Evolutionary conservation across 2,888 invertebrate genomes (phyloP).

Genomic region (Lucinisca nassula): DNA sequence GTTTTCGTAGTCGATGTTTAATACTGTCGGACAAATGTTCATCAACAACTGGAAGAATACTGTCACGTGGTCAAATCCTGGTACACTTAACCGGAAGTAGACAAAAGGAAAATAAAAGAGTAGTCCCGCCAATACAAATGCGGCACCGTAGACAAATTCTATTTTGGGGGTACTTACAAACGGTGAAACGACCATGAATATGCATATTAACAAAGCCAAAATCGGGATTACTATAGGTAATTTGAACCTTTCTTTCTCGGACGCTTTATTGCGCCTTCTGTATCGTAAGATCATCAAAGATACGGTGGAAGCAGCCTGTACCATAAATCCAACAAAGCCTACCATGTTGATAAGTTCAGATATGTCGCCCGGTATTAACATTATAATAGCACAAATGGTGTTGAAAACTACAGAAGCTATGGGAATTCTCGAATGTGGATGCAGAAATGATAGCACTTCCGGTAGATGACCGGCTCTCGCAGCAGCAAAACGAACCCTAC

Average conservation of each 20-base stretch:
- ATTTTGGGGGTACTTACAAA: slow-evolving; percentile 58
- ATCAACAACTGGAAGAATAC: slow-evolving; percentile 36
- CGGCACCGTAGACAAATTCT: slow-evolving; percentile 62
- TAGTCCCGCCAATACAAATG: slow-evolving; percentile 48
- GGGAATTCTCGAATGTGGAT: slow-evolving; percentile 57
- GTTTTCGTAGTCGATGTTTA: not conserved
- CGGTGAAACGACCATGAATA: slow-evolving; percentile 65
- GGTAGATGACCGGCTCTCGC: slow-evolving; percentile 66
- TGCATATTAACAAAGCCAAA: slow-evolving; percentile 40
- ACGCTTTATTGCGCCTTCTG: not conserved
- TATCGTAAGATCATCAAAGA: slow-evolving; percentile 42
- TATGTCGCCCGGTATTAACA: slow-evolving; percentile 60
- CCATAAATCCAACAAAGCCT: slow-evolving; percentile 46
- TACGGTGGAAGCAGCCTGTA: slow-evolving; percentile 13
- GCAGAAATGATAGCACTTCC: slow-evolving; percentile 63
- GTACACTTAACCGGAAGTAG: slow-evolving; percentile 29
- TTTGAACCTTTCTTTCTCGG: slow-evolving; percentile 15
- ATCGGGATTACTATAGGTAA: slow-evolving; percentile 51
- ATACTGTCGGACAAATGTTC: slow-evolving; percentile 52
- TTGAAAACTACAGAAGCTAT: slow-evolving; percentile 45
- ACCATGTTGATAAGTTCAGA: slow-evolving; percentile 54
- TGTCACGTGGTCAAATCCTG: slow-evolving; percentile 51
- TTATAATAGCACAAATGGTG: slow-evolving; percentile 25
- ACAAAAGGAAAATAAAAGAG: slow-evolving; percentile 66
- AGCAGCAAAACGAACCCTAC: slow-evolving; percentile 56